Evolutionary conservation across 2,797 vertebrate genomes (phyloP).

Genomic region (Chrysolophus pictus): DNA sequence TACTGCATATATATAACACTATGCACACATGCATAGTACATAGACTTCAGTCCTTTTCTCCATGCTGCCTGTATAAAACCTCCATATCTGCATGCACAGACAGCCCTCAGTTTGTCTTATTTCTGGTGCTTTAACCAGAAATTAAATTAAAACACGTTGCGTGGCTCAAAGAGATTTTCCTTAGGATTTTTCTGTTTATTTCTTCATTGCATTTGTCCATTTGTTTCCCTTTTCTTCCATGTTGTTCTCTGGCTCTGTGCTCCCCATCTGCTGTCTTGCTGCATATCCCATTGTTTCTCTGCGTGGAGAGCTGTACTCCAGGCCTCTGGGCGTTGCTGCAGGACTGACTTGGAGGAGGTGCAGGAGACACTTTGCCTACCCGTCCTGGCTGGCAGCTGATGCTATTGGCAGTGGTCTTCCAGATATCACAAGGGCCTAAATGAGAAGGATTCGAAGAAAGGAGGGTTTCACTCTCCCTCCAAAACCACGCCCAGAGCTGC

Average conservation of each 20-base stretch:
- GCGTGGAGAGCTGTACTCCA: not conserved
- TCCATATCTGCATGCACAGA: not conserved
- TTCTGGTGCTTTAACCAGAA: not conserved
- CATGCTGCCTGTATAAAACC: rapidly evolving
- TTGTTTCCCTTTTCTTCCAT: not conserved
- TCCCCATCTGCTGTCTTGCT: not conserved
- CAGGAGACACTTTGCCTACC: rapidly evolving
- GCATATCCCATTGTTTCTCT: not conserved
- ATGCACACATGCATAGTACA: not conserved
- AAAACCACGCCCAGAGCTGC: not conserved
- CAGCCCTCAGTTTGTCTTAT: not conserved
- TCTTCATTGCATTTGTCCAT: not conserved
- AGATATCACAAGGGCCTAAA: not conserved
- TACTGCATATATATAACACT: not conserved
- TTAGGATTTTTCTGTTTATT: not conserved
- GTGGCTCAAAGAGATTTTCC: not conserved
- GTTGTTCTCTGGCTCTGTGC: not conserved
- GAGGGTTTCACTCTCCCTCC: not conserved
- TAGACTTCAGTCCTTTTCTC: not conserved
- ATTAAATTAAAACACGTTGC: not conserved
- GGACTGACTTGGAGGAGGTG: not conserved
- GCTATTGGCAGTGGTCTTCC: not conserved
- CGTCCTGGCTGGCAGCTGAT: rapidly evolving
- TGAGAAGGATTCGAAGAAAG: not conserved
- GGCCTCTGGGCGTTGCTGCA: not conserved